A percentile compares a stretch with the other conserved stretches of the same genome.
Conservation (phyloP, 2,888 invertebrate genomes). For the Palloptera scutellata region DNA sequence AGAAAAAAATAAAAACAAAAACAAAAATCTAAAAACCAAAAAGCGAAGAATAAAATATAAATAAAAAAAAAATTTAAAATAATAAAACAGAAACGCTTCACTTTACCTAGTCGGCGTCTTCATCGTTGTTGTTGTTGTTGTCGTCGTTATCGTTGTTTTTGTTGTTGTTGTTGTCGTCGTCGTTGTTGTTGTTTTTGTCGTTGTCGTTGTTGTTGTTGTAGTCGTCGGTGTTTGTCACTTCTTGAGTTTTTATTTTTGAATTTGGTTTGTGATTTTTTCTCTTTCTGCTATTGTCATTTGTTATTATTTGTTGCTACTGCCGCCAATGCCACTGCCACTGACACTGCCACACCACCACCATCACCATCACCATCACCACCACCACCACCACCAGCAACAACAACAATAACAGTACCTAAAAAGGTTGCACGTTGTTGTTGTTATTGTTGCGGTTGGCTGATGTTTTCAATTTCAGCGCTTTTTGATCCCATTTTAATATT, state of each 20-base stretch:
- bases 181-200: neutral
- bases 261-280: neutral
- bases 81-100: no score
- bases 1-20: neutral
- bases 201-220: neutral
- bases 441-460: no score
- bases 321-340: no score
- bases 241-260: neutral
- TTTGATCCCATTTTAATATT: slow-evolving; percentile 65
- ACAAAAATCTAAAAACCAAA: neutral
- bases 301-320: slow-evolving; percentile 13
- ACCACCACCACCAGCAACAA: no score
- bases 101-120: neutral
- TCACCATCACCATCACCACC: neutral
- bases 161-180: neutral
- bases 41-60: neutral
- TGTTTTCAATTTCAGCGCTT: slow-evolving; percentile 7
- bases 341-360: no score
- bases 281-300: neutral
- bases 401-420: slow-evolving; percentile 22
- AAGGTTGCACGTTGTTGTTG: neutral
- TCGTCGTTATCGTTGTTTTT: neutral
- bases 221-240: neutral
- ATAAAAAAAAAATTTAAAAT: no score
- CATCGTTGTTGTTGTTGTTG: slow-evolving; percentile 3